Base-by-base conservation (phyloP, 2,797 vertebrate species). In the Mus caroli region DNA sequence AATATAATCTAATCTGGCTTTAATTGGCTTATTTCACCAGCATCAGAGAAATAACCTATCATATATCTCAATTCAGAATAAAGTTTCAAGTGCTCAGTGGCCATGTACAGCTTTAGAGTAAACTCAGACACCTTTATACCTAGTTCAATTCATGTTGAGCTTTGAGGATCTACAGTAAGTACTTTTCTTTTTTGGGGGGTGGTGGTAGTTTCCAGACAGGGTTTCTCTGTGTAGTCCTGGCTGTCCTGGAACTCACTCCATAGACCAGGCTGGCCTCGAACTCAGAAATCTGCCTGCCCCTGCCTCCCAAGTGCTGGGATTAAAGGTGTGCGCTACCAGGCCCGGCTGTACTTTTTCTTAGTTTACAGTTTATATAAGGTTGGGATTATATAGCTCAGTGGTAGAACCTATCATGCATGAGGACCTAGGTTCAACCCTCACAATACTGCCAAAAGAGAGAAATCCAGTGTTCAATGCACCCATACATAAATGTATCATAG, bases 81-180 rank as follows among this genome's bases (percentile, higher is more conserved):
- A 62, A 89, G 52, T 93, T 92, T 62, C 80, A 80, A 92, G 87
- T 67, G 93, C 71, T 90, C 76, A 93, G 94, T 73, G 93, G 64
- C 80, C 58, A 43, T 43, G 67, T 54, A 69, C 82, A 50, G 52
- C 87, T 96, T 91, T 85, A 73, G 71, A 94, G 13, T 64, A 58
- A 95, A 64, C 84, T 95, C 60, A 95, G 52, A 84, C 11, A 91
- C 52, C 34, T 94, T 54, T 76, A 46, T 93, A 54, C 11, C 50
- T 67, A 85, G 40, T 15, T 60, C 79, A 85, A 22, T 92, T 69
- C 64, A 94, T 60, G 52, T 90, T 90, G 69, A 95, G n/a, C 34
- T 94, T 15, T 52, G 82, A 95, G 58, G 26, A 86, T 26, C 71
- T 43, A 73, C 20, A 77, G 13, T 75, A 79, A 62, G 79, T 73